Evolutionary conservation across 1,140 invertebrate species (phyloP).

Genomic region (Mesaphorura yosii): DNA sequence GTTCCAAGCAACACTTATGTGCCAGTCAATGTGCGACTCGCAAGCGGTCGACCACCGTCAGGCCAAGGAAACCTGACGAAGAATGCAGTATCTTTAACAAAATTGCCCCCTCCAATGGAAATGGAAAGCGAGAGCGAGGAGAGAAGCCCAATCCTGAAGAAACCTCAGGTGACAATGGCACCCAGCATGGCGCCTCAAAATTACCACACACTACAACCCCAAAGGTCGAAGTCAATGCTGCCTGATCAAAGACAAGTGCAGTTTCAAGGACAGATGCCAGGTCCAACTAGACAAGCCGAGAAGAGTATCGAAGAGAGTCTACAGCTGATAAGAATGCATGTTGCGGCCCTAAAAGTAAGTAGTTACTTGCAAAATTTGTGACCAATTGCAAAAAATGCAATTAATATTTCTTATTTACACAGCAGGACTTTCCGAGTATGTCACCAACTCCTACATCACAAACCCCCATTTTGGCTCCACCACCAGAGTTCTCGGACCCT

Average conservation of each 20-base stretch:
- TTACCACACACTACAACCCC: slow-evolving; percentile 30
- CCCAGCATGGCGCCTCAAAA: too few species aligned
- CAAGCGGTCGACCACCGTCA: slow-evolving; percentile 21
- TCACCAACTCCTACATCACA: slow-evolving; percentile 33
- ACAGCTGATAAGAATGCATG: slow-evolving; percentile 38
- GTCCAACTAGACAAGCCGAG: slow-evolving; percentile 32
- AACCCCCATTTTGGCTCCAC: slow-evolving; percentile 55
- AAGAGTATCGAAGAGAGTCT: slow-evolving; percentile 39
- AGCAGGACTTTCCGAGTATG: slow-evolving; percentile 31
- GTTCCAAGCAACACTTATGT: neutral
- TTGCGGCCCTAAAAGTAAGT: slow-evolving; percentile 33
- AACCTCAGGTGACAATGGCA: neutral
- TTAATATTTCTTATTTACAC: neutral
- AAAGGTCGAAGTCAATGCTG: slow-evolving; percentile 24
- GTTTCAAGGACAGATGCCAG: slow-evolving; percentile 21
- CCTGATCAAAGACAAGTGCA: slow-evolving; percentile 21
- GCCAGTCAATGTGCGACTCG: slow-evolving; percentile 25
- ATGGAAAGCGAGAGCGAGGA: slow-evolving; percentile 53
- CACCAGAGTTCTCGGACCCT: slow-evolving; percentile 56
- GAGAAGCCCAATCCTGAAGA: slow-evolving; percentile 23
- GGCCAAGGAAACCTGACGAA: slow-evolving; percentile 42
- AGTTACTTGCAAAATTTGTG: slow-evolving; percentile 4
- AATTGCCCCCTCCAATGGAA: slow-evolving; percentile 68
- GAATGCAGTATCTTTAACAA: slow-evolving; percentile 61
- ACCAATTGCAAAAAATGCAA: neutral